phyloP scores from a whole-genome alignment of 2,888 invertebrate species.

The Colostygia pectinataria region DNA sequence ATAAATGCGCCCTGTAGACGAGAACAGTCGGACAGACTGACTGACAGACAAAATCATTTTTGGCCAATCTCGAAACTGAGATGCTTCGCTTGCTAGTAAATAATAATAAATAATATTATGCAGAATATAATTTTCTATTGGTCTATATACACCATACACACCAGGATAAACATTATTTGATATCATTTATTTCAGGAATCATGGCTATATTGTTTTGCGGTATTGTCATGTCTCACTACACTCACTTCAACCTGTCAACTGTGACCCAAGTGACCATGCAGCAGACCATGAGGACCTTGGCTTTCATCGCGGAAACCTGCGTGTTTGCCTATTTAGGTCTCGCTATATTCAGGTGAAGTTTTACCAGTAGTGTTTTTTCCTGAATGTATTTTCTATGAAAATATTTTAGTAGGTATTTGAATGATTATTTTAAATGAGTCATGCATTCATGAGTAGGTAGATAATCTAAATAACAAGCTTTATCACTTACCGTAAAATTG shows the following conservation, averaged over 20 bases:
- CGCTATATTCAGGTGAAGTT: constrained; percentile 86
- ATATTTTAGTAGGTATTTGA: too few species aligned
- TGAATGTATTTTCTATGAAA: too few species aligned
- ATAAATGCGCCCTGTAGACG: too few species aligned
- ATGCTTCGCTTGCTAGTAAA: too few species aligned
- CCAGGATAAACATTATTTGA: neutral
- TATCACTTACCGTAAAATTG: neutral
- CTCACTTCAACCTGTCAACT: constrained; percentile 98
- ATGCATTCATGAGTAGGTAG: neutral
- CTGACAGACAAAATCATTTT: too few species aligned
- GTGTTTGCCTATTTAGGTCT: constrained; percentile 99
- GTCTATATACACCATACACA: too few species aligned
- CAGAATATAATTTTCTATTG: too few species aligned
- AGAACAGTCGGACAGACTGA: too few species aligned
- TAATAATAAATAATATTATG: too few species aligned
- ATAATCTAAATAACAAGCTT: constrained; percentile 1
- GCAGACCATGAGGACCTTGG: constrained; percentile 98
- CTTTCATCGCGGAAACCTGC: constrained; percentile 99
- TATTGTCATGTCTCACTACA: constrained; percentile 99
- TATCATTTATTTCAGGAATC: constrained; percentile 87
- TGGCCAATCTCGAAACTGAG: too few species aligned
- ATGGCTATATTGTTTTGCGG: constrained; percentile 99
- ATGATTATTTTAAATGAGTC: too few species aligned
- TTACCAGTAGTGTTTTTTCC: neutral
- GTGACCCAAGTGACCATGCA: constrained; percentile 99